These are phyloP conservation scores for Rhabditoides inermis DNA, from an alignment of 2,888 invertebrate genomes.

Conservation along the genomic window DNA sequence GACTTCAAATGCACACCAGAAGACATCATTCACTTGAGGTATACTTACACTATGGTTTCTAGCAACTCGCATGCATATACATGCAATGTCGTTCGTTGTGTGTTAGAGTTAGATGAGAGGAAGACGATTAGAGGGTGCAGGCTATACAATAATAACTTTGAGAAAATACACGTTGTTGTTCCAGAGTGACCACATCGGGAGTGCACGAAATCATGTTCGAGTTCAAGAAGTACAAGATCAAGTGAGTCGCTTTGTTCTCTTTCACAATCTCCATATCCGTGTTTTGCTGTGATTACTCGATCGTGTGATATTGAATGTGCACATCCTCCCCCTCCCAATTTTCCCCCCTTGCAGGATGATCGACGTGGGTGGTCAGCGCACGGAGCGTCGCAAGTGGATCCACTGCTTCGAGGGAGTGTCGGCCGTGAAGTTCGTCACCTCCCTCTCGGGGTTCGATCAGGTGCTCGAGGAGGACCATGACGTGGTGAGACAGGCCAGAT, in stretches of 20 bases:
- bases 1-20: too few relatives aligned
- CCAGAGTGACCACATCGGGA: conserved; percentile 17
- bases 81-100: too few relatives aligned
- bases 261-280: neutral
- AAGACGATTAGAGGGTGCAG: too few relatives aligned
- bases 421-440: conserved; percentile 21
- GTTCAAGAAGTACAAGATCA: conserved; percentile 13
- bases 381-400: conserved; percentile 26
- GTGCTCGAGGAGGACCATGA: conserved; percentile 16
- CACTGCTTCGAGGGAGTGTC: conserved; percentile 27
- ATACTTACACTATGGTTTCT: too few relatives aligned
- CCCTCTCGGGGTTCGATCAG: conserved; percentile 20
- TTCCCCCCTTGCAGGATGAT: conserved; percentile 12
- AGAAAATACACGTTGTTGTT: too few relatives aligned
- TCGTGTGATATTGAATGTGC: neutral
- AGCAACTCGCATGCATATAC: too few relatives aligned
- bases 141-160: too few relatives aligned
- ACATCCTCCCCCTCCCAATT: neutral
- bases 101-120: too few relatives aligned
- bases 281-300: neutral
- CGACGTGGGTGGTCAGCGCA: conserved; percentile 26
- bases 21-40: too few relatives aligned
- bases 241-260: too few relatives aligned
- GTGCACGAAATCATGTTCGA: conserved; percentile 25
- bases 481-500: too few relatives aligned